These are phyloP conservation scores for Planococcus citri DNA, from an alignment of 1,140 invertebrate genomes.

Conservation along the genomic window DNA sequence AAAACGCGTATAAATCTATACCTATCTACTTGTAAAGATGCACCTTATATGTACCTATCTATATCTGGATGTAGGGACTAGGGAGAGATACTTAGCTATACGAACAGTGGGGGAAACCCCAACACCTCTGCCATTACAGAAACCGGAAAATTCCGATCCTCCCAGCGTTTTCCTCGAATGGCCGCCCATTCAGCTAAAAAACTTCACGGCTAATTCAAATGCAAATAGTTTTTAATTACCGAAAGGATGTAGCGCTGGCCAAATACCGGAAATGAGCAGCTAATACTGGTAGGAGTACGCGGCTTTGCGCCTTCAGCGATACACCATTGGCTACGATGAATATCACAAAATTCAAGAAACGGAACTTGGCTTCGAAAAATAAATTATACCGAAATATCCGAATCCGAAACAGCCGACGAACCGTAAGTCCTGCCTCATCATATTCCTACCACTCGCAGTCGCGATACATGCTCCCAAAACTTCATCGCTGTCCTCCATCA, in stretches of 20 bases:
- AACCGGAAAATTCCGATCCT: not conserved
- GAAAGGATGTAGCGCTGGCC: slow-evolving; percentile 5
- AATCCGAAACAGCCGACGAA: not conserved
- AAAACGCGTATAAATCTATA: too few relatives aligned
- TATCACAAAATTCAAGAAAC: not conserved
- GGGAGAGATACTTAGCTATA: too few relatives aligned
- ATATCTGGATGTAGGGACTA: too few relatives aligned
- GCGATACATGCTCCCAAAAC: not conserved
- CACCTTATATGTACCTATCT: too few relatives aligned
- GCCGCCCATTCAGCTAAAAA: not conserved
- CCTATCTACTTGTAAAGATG: too few relatives aligned
- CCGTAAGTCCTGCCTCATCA: not conserved
- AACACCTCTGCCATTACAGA: too few relatives aligned
- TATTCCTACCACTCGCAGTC: not conserved
- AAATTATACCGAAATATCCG: slow-evolving; percentile 2
- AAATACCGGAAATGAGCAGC: not conserved
- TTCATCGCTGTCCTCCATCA: not conserved
- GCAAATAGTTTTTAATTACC: slow-evolving; percentile 4
- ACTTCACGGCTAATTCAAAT: slow-evolving; percentile 1
- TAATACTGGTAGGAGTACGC: not conserved
- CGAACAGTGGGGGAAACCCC: not conserved
- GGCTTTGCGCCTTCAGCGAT: not conserved
- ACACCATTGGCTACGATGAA: not conserved
- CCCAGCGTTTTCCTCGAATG: not conserved
- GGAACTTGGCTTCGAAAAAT: not conserved